Evolutionary conservation across 2,888 invertebrate genomes (phyloP).

Genomic region (Sinelater perroti): DNA sequence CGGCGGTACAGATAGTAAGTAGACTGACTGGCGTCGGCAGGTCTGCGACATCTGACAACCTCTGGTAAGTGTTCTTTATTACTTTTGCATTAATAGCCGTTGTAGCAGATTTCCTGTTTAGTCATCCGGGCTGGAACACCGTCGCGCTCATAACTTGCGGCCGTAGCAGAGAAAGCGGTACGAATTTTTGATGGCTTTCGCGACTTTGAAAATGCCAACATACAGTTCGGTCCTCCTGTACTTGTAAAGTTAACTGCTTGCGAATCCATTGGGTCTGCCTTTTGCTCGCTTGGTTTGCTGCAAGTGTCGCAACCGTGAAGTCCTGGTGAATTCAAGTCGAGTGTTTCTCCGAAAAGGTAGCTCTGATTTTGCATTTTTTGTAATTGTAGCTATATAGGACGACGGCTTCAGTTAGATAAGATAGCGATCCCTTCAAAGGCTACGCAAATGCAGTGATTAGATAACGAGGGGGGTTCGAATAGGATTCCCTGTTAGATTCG

Average conservation of each 20-base stretch:
- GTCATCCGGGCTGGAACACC: slow-evolving; percentile 18
- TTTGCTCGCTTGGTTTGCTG: background rate
- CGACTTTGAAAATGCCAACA: too few species aligned
- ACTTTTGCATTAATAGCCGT: slow-evolving; percentile 34
- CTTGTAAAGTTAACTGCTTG: too few species aligned
- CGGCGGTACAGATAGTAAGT: slow-evolving; percentile 64
- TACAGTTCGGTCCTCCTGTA: too few species aligned
- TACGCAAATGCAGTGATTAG: slow-evolving; percentile 21
- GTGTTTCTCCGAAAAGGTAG: too few species aligned
- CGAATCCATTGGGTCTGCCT: too few species aligned
- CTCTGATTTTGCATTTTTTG: slow-evolving; percentile 14
- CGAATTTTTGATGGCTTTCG: too few species aligned
- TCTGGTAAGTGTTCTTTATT: slow-evolving; percentile 49
- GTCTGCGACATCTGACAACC: slow-evolving; percentile 53
- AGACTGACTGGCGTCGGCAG: slow-evolving; percentile 63
- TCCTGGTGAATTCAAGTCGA: too few species aligned
- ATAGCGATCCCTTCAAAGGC: slow-evolving; percentile 19
- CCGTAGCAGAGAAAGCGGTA: too few species aligned
- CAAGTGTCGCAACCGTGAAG: background rate
- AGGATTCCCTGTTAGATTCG: background rate
- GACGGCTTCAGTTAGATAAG: slow-evolving; percentile 25
- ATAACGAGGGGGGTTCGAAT: slow-evolving; percentile 3
- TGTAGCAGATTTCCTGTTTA: slow-evolving; percentile 33
- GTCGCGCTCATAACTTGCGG: slow-evolving; percentile 1
- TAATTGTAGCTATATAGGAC: slow-evolving; percentile 27